These are phyloP conservation scores for Drosophila algonquin DNA, from an alignment of 2,888 invertebrate species.

Conservation along the genomic window DNA sequence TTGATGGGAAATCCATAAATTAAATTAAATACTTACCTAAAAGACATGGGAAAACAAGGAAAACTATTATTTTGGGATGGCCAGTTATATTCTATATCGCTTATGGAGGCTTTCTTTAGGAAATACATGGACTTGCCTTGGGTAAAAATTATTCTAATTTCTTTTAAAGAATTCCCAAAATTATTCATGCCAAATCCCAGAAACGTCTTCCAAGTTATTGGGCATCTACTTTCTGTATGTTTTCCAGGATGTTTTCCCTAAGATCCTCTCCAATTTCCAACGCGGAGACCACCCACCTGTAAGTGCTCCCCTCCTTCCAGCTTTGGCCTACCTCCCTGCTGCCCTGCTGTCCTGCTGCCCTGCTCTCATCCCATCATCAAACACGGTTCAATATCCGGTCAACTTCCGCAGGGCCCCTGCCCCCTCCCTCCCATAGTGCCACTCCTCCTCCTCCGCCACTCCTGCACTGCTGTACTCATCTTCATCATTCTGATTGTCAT, in stretches of 20 bases:
- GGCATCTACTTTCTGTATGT: too few relatives aligned
- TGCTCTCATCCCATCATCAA: slow-evolving; percentile 1
- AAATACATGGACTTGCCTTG: too few relatives aligned
- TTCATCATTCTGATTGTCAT: background rate
- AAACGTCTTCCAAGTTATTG: too few relatives aligned
- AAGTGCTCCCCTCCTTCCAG: slow-evolving; percentile 17
- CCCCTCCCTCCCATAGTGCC: too few relatives aligned
- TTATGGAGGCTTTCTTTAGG: too few relatives aligned
- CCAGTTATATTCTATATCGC: too few relatives aligned
- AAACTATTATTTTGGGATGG: too few relatives aligned
- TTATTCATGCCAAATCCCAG: too few relatives aligned
- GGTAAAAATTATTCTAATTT: too few relatives aligned
- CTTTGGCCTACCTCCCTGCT: background rate
- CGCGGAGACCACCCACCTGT: slow-evolving; percentile 36
- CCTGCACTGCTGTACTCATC: background rate
- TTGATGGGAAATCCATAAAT: slow-evolving; percentile 27
- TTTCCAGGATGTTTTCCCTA: background rate
- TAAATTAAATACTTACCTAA: background rate
- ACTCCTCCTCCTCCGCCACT: too few relatives aligned
- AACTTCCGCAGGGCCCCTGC: slow-evolving; percentile 37
- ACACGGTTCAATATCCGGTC: slow-evolving; percentile 43
- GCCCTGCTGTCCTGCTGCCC: background rate
- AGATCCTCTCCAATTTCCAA: slow-evolving; percentile 1
- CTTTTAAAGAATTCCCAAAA: too few relatives aligned
- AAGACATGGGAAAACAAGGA: too few relatives aligned